Percentiles rank a stretch among this genome's conserved stretches.
Evolutionary conservation across 2,888 invertebrate species (phyloP).

Genomic region (Acholoe squamosa): DNA sequence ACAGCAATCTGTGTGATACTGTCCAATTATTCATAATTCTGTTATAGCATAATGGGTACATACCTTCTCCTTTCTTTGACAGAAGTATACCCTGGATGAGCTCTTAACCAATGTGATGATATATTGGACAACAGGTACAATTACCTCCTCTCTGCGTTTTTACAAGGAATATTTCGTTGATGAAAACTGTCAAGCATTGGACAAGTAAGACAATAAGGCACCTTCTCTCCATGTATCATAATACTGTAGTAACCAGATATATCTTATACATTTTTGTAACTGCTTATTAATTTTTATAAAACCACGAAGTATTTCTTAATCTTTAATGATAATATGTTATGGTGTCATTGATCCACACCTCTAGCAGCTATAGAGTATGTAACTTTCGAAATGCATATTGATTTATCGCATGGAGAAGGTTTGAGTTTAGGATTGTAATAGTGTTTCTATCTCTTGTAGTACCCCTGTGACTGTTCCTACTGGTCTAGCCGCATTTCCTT

Average conservation of each 20-base stretch:
- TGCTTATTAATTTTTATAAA: background rate
- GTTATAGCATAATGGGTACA: too few species aligned
- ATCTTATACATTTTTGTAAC: background rate
- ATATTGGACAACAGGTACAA: slow-evolving; percentile 90
- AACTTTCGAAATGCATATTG: too few species aligned
- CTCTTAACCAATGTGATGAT: slow-evolving; percentile 91
- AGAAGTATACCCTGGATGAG: slow-evolving; percentile 88
- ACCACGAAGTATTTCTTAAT: background rate
- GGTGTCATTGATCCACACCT: too few species aligned
- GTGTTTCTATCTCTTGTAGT: slow-evolving; percentile 83
- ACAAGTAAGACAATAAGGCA: slow-evolving; percentile 19
- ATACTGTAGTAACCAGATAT: background rate
- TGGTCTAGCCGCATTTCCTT: slow-evolving; percentile 89
- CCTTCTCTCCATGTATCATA: background rate
- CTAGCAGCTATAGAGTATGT: too few species aligned
- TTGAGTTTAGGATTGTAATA: too few species aligned
- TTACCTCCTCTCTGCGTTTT: slow-evolving; percentile 89
- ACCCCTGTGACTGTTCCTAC: slow-evolving; percentile 88
- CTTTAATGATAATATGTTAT: background rate
- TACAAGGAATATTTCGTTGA: slow-evolving; percentile 86
- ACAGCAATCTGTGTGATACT: too few species aligned
- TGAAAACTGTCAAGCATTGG: slow-evolving; percentile 26
- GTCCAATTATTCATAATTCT: too few species aligned
- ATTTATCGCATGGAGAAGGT: too few species aligned
- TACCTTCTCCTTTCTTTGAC: too few species aligned